Percentiles rank a stretch among this genome's conserved stretches.
phyloP scores from a whole-genome alignment of 2,888 invertebrate species.

The Ormyrus rosae region DNA sequence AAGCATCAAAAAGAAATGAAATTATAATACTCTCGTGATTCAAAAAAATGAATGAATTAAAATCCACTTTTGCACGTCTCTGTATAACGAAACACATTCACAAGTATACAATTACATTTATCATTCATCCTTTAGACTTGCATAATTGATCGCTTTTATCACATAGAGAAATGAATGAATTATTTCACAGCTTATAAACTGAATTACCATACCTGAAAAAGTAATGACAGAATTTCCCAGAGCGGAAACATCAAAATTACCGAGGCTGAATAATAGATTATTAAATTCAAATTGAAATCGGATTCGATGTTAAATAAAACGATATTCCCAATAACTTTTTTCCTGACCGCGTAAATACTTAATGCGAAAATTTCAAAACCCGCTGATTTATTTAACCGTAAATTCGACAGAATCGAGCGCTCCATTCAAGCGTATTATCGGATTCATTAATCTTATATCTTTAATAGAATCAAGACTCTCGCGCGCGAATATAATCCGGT shows the following conservation, averaged over 20 bases:
- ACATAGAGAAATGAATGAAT: background rate
- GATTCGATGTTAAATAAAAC: conserved; percentile 6
- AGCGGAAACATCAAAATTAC: conserved; percentile 28
- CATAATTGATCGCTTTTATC: too few relatives aligned
- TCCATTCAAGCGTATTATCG: conserved; percentile 24
- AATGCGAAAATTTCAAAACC: background rate
- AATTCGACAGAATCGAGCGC: background rate
- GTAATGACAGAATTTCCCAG: background rate
- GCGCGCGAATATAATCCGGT: background rate
- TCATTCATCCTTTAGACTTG: too few relatives aligned
- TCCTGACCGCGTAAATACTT: background rate
- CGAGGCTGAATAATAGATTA: conserved; percentile 1
- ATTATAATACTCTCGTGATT: too few relatives aligned
- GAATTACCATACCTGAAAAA: conserved; percentile 14
- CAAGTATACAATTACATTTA: too few relatives aligned
- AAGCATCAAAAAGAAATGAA: too few relatives aligned
- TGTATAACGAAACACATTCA: too few relatives aligned
- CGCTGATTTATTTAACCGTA: conserved; percentile 13
- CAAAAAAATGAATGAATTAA: too few relatives aligned
- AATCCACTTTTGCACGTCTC: too few relatives aligned
- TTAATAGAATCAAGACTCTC: conserved; percentile 5
- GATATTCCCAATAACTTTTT: conserved; percentile 28
- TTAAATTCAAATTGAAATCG: conserved; percentile 17
- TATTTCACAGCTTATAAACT: background rate
- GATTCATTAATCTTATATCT: conserved; percentile 25